Percentiles rank a stretch among this genome's conserved stretches.
Evolutionary conservation across 2,888 invertebrate genomes (phyloP).

Genomic region (Bembecia ichneumoniformis): DNA sequence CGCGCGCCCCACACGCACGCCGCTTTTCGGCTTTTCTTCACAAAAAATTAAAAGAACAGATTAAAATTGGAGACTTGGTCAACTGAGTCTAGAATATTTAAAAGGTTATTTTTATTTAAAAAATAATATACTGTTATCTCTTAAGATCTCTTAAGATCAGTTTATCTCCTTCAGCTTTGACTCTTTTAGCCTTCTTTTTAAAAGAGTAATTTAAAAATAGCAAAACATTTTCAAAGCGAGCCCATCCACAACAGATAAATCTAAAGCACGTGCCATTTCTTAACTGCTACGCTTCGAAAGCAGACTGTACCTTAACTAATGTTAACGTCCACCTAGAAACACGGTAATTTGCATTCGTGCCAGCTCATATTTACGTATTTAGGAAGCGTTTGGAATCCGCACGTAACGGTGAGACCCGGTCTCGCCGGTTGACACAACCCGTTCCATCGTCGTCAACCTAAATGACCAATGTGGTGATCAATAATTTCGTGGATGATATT

Average conservation of each 20-base stretch:
- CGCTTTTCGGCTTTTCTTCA: no score
- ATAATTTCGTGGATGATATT: not conserved
- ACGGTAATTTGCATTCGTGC: slow-evolving; percentile 50
- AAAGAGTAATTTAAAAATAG: no score
- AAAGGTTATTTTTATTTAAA: no score
- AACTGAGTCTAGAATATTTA: no score
- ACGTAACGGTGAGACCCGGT: slow-evolving; percentile 45
- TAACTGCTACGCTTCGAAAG: not conserved
- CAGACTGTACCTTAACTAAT: not conserved
- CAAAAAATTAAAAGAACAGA: no score
- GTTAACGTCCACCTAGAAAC: slow-evolving; percentile 35
- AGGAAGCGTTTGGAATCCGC: slow-evolving; percentile 42
- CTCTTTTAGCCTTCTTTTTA: no score
- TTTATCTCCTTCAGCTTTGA: no score
- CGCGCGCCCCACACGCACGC: no score
- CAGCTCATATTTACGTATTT: slow-evolving; percentile 42
- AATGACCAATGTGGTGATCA: not conserved
- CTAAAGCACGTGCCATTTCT: not conserved
- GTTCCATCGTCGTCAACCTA: slow-evolving; percentile 5
- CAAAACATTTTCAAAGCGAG: no score
- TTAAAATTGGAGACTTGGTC: no score
- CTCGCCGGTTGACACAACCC: slow-evolving; percentile 19
- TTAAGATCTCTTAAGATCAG: no score
- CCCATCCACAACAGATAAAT: not conserved
- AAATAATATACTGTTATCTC: no score